Conservation (phyloP, 2,888 invertebrate genomes). For the Ophion ellenae region DNA sequence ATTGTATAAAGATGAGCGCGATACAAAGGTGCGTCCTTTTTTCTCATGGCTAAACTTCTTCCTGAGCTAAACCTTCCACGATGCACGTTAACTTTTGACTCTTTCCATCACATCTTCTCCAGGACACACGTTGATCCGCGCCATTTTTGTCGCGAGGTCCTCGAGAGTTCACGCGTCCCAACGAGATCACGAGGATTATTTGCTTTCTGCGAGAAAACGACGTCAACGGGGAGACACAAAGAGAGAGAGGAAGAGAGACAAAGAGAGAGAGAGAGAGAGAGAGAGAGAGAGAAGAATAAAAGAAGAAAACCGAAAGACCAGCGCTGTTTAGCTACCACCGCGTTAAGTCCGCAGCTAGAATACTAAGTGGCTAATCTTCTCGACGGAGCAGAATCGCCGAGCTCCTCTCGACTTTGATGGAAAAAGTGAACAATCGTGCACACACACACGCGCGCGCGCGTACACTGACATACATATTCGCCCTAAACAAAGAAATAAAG, state of each 20-base stretch:
- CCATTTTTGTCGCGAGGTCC: conserved; percentile 38
- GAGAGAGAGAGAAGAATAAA: background rate
- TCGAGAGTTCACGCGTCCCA: conserved; percentile 43
- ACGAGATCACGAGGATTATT: conserved; percentile 26
- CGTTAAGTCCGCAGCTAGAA: conserved; percentile 66
- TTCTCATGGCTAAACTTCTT: background rate
- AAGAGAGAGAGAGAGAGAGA: background rate
- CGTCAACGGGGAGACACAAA: no score
- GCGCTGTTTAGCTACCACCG: conserved; percentile 54
- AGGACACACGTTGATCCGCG: background rate
- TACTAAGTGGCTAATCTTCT: conserved; percentile 72
- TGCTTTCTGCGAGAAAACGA: conserved; percentile 3
- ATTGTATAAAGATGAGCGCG: no score
- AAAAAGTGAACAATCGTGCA: conserved; percentile 45
- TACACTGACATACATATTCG: background rate
- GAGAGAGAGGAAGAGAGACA: conserved; percentile 2
- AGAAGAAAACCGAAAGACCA: background rate
- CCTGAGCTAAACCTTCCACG: background rate
- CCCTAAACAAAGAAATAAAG: background rate
- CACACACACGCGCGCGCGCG: background rate
- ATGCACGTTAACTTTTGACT: background rate
- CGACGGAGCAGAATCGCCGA: conserved; percentile 54
- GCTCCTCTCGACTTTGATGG: conserved; percentile 58
- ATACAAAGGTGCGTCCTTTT: background rate
- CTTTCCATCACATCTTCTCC: background rate